phyloP scores from a whole-genome alignment of 2,797 vertebrate genomes.

The Hephaestus fuliginosus region DNA sequence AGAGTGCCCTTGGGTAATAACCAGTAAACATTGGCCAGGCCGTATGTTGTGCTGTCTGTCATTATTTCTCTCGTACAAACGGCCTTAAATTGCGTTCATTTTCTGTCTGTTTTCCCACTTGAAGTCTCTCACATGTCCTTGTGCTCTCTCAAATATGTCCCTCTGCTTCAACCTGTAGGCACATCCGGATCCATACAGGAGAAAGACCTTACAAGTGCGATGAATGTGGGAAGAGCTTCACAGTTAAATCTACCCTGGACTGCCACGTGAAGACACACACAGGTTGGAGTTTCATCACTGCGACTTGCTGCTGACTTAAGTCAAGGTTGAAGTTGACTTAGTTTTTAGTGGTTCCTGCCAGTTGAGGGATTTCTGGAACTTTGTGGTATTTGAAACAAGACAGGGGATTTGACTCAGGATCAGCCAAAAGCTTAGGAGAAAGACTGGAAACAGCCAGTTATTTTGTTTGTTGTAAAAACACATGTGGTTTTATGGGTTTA shows the following conservation, averaged over 20 bases:
- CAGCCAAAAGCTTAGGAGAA: neutral
- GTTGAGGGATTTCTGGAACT: neutral
- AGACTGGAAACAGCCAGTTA: neutral
- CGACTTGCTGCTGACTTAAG: neutral
- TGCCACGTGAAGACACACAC: constrained; percentile 98
- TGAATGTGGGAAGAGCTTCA: constrained; percentile 97
- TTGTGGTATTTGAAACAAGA: neutral
- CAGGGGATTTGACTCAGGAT: neutral
- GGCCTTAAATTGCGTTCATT: neutral
- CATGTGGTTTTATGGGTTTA: neutral
- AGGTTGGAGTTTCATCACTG: constrained; percentile 82
- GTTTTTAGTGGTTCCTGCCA: neutral
- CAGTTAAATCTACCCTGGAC: constrained; percentile 98
- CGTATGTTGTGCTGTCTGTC: neutral
- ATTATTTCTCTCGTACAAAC: neutral
- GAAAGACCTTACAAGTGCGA: constrained; percentile 98
- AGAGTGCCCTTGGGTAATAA: neutral
- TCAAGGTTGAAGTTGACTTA: neutral
- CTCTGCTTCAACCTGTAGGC: constrained; percentile 81
- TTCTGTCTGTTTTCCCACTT: neutral
- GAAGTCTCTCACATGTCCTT: neutral
- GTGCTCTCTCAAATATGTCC: neutral
- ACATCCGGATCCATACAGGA: constrained; percentile 97
- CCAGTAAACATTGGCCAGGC: neutral
- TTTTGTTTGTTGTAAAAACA: neutral